phyloP scores from a whole-genome alignment of 2,113 vertebrate genomes.

The Antigone vipio region DNA sequence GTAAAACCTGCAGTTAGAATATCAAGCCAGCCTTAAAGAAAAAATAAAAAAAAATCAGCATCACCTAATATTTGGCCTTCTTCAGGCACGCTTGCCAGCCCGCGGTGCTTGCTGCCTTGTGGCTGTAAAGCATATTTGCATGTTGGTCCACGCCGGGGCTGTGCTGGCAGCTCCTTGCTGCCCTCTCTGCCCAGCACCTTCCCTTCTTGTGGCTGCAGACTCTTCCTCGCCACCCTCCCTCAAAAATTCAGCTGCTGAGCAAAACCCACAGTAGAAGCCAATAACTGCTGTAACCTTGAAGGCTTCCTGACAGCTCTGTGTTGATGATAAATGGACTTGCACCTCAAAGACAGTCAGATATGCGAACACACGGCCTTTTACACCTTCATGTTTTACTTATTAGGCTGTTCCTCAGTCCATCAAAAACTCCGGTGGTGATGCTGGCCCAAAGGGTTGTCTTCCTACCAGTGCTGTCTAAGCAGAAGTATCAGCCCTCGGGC shows the following conservation, averaged over 20 bases:
- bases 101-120: not conserved
- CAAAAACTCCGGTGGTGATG: not conserved
- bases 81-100: not conserved
- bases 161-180: not conserved
- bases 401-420: not conserved
- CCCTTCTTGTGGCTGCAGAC: not conserved
- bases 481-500: not conserved
- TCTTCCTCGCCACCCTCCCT: not conserved
- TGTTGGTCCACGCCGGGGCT: accelerated
- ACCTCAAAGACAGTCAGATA: not conserved
- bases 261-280: not conserved
- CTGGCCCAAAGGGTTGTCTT: not conserved
- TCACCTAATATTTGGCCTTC: not conserved
- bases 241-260: not conserved
- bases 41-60: not conserved
- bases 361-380: not conserved
- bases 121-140: not conserved
- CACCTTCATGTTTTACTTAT: not conserved
- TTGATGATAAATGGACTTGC: not conserved
- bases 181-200: not conserved
- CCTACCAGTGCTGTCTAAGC: not conserved
- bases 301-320: not conserved
- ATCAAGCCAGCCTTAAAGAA: not conserved
- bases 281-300: not conserved
- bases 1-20: not conserved